Percentiles rank a stretch among this genome's conserved stretches.
phyloP scores from a whole-genome alignment of 2,113 vertebrate species.

The Laticauda laticaudata region DNA sequence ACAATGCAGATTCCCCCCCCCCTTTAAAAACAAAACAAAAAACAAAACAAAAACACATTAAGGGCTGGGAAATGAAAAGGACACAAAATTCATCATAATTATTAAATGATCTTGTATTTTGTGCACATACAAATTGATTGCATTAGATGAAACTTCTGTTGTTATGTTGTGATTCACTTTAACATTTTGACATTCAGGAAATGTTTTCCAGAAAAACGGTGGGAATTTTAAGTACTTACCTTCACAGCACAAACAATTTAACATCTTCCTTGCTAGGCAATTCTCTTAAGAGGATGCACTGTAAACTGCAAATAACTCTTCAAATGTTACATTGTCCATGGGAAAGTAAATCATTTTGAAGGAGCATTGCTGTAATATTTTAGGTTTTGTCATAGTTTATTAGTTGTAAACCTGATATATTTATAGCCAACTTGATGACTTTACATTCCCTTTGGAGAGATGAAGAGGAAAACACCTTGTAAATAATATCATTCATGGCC shows the following conservation, averaged over 20 bases:
- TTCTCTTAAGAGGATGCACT: constrained; percentile 28
- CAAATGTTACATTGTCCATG: constrained; percentile 32
- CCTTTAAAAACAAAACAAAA: neutral
- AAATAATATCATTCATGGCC: constrained; percentile 57
- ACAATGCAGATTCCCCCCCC: neutral
- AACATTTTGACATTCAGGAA: neutral
- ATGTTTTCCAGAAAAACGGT: neutral
- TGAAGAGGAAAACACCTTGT: constrained; percentile 38
- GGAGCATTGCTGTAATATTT: constrained; percentile 38
- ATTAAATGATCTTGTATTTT: constrained; percentile 18
- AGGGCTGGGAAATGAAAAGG: constrained; percentile 11
- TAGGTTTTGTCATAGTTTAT: constrained; percentile 46
- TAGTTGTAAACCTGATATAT: constrained; percentile 48
- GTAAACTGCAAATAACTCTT: neutral
- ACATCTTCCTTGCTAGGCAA: constrained; percentile 24
- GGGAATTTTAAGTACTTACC: constrained; percentile 9
- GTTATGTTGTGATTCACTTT: neutral
- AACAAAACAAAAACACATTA: neutral
- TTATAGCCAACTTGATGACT: constrained; percentile 45
- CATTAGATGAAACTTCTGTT: neutral
- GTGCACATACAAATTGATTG: neutral
- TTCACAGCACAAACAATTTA: constrained; percentile 30
- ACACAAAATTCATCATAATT: constrained; percentile 30
- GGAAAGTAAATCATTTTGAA: constrained; percentile 35
- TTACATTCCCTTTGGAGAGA: constrained; percentile 45